Base-by-base conservation (phyloP, 2,113 vertebrate species). In the Brachionichthys hirsutus region DNA sequence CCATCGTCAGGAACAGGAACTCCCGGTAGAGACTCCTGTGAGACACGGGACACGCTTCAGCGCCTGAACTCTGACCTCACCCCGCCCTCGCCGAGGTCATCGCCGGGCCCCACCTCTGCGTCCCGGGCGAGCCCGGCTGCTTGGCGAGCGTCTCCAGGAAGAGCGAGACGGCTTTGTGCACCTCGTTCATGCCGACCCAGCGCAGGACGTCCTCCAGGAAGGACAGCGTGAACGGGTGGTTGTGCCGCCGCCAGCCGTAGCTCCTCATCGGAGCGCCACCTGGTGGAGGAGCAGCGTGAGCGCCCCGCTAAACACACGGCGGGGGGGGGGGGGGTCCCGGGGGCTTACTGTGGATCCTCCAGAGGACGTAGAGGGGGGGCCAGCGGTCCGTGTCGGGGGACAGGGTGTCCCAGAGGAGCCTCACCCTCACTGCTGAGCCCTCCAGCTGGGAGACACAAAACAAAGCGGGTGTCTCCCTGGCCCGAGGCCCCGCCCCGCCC, bases 21-120 rank as follows among this genome's bases (percentile, higher is more conserved):
- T 98, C 95, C 51, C 94, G 88, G 83, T 98, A 98, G 81, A 98
- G 77, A 63, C 95, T 93, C 91, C 95, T 97, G 74, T 2, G 18
- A n/a, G 3, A 66, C 5, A 53, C 11, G 62, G 19, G 54, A 38
- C 12, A n/a, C 6, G 12, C 17, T 38, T 38, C 12, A 38, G 36
- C n/a, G n/a, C n/a, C n/a, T n/a, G n/a, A 38, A 10, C 24, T 40
- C 8, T 40, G 36, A 13, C 10, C 9, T 40, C 36, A 15, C 13
- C 14, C 11, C 3, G 40, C 13, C 40, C 15, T 14, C 15, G 40
- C 6, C 8, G 24, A 38, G 4, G 36, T 38, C 36, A 38, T 38
- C 9, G 12, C 0, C 8, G 9, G 12, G 12, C 12, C 13, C 4
- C 43, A 56, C 92, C 92, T 92, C 82, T 92, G 92, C 12, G 84